Evolutionary conservation across 2,113 vertebrate genomes (phyloP).

Genomic region (Gobiocypris rarus): DNA sequence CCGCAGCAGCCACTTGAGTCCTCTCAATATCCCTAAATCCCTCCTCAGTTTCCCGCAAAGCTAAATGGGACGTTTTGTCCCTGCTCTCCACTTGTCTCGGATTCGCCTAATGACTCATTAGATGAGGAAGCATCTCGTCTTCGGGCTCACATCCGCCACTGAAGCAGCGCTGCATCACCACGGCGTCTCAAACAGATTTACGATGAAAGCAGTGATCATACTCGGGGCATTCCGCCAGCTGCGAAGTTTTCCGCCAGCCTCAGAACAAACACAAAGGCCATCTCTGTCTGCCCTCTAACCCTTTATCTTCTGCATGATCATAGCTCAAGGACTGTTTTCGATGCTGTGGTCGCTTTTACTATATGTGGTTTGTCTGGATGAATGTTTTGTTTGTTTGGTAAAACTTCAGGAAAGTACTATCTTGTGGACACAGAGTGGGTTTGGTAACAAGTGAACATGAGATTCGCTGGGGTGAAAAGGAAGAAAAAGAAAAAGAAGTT

Average conservation of each 20-base stretch:
- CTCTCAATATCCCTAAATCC: conserved; percentile 54
- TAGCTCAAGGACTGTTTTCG: conserved; percentile 13
- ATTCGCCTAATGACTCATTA: conserved; percentile 52
- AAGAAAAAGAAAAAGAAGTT: conserved; percentile 29
- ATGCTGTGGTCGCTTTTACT: conserved; percentile 28
- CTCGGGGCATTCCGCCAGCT: conserved; percentile 12
- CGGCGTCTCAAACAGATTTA: conserved; percentile 6
- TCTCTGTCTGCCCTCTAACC: conserved; percentile 28
- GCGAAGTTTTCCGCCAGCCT: conserved; percentile 4
- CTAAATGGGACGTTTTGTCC: conserved; percentile 54
- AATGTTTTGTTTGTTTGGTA: conserved; percentile 33
- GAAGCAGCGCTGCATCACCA: conserved; percentile 15
- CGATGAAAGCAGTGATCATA: conserved; percentile 9
- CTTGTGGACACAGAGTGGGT: background rate
- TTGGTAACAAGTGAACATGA: conserved; percentile 15
- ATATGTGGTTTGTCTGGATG: conserved; percentile 17
- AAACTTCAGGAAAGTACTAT: conserved; percentile 2
- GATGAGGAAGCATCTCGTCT: conserved; percentile 45
- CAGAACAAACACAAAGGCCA: conserved; percentile 17
- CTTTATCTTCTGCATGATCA: conserved; percentile 29
- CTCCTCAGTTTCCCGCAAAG: conserved; percentile 35
- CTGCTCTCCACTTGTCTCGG: conserved; percentile 5
- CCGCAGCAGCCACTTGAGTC: conserved; percentile 33
- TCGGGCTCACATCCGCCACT: conserved; percentile 13
- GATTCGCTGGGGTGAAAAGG: background rate